Conservation (phyloP, 1,140 invertebrate genomes). For the Melanaphis sacchari region DNA sequence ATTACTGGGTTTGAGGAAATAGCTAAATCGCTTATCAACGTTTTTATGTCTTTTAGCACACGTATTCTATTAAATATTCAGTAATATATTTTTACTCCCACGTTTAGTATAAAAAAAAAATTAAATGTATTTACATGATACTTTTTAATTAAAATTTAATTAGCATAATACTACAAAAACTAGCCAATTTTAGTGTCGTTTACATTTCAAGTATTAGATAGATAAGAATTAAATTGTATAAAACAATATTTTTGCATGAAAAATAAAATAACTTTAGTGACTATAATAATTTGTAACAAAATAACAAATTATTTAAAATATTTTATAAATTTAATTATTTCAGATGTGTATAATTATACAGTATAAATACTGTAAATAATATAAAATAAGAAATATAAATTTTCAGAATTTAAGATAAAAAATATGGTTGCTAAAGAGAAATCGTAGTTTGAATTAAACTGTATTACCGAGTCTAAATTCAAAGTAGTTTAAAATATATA, state of each 20-base stretch:
- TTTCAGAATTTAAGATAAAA: neutral
- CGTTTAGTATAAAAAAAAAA: neutral
- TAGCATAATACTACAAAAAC: neutral
- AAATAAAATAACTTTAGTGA: neutral
- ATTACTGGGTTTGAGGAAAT: neutral
- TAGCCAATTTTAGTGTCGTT: fast-evolving
- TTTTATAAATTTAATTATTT: neutral
- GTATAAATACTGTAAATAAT: neutral
- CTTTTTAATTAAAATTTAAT: neutral
- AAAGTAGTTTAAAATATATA: neutral
- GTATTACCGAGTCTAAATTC: neutral
- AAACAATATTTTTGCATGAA: neutral
- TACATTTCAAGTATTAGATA: neutral
- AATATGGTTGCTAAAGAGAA: neutral
- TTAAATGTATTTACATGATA: neutral
- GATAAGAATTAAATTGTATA: neutral
- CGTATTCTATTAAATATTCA: neutral
- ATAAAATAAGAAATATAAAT: neutral
- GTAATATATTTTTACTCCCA: neutral
- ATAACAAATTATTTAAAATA: neutral
- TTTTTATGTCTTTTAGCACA: neutral
- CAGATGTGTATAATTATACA: neutral
- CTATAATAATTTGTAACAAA: neutral
- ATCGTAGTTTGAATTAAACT: neutral
- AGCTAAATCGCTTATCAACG: neutral